phyloP scores from a whole-genome alignment of 2,797 vertebrate species.

The Hydrolagus colliei region DNA sequence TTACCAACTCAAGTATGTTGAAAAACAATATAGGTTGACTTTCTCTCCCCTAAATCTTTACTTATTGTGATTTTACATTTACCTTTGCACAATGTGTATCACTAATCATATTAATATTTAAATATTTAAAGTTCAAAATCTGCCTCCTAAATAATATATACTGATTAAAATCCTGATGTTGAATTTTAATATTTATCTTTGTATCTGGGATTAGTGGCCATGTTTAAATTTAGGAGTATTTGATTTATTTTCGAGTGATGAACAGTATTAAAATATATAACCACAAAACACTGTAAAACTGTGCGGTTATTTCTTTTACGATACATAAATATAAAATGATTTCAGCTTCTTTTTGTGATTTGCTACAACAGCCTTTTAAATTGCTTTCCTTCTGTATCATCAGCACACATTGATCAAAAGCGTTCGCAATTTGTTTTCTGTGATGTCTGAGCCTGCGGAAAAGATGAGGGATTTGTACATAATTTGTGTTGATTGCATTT shows the following conservation, averaged over 20 bases:
- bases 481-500: constrained; percentile 18
- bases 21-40: background rate
- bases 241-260: background rate
- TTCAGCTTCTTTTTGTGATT: background rate
- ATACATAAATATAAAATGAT: background rate
- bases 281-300: background rate
- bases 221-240: background rate
- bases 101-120: background rate
- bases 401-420: constrained; percentile 18
- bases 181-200: background rate
- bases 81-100: background rate
- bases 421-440: constrained; percentile 11
- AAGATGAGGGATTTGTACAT: background rate
- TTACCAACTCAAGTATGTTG: background rate
- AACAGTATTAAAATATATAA: background rate
- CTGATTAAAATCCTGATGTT: background rate
- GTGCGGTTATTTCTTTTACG: background rate
- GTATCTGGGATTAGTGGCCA: background rate
- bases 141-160: background rate
- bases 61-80: background rate
- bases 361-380: constrained; percentile 1
- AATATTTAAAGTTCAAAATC: background rate
- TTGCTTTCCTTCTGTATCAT: constrained; percentile 16
- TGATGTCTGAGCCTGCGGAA: background rate
- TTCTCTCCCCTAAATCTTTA: background rate